Percentiles rank a stretch among this genome's conserved stretches.
These are phyloP conservation scores for Spodoptera picta DNA, from an alignment of 2,888 invertebrate genomes.

Conservation along the genomic window DNA sequence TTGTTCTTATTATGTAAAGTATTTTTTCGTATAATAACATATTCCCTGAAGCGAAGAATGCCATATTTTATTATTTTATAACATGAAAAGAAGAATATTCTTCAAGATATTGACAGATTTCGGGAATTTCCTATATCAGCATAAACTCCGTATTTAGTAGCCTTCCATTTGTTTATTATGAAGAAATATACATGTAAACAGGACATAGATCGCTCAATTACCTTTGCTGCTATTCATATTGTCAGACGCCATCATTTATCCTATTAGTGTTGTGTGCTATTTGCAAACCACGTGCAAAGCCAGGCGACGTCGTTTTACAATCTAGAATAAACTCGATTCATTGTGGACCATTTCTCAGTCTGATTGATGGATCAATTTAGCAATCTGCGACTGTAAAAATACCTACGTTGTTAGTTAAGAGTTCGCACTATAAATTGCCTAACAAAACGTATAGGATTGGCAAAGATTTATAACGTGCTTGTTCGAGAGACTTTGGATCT, in stretches of 20 bases:
- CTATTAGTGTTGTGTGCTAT: conserved; percentile 1
- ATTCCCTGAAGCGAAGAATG: too few relatives aligned
- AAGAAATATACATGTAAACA: too few relatives aligned
- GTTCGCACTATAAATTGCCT: conserved; percentile 36
- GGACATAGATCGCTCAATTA: too few relatives aligned
- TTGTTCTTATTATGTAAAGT: too few relatives aligned
- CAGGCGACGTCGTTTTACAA: conserved; percentile 27
- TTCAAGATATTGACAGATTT: too few relatives aligned
- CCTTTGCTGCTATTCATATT: conserved; percentile 1
- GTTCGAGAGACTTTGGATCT: conserved; percentile 29
- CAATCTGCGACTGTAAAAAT: conserved; percentile 50
- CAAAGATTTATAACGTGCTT: conserved; percentile 33
- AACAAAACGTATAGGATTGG: conserved; percentile 33
- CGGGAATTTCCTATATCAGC: too few relatives aligned
- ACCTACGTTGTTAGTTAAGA: conserved; percentile 23
- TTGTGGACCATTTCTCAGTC: conserved; percentile 41
- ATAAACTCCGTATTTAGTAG: too few relatives aligned
- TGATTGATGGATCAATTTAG: conserved; percentile 52
- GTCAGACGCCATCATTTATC: conserved; percentile 10
- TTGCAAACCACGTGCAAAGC: conserved; percentile 16
- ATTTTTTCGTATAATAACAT: too few relatives aligned
- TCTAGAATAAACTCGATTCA: conserved; percentile 43
- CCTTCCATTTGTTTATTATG: too few relatives aligned
- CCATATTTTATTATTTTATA: too few relatives aligned
- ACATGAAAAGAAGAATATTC: too few relatives aligned